Base-by-base conservation (phyloP, 2,113 vertebrate genomes). In the Dinomys branickii region DNA sequence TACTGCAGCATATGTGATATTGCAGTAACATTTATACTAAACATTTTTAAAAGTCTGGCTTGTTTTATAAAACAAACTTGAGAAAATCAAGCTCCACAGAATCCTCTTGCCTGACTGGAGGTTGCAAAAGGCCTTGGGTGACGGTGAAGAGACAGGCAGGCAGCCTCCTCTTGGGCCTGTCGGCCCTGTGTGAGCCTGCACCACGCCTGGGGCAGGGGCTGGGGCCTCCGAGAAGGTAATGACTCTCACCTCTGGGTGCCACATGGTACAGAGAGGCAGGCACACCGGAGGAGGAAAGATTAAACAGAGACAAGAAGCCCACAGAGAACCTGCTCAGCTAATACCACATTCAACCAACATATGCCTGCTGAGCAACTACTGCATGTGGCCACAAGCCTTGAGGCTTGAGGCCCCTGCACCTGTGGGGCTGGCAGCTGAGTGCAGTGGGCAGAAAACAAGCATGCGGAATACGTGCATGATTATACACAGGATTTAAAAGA, bases 21-120 rank as follows among this genome's bases (percentile, higher is more conserved):
- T 63, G 58, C 24, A 81, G 30, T 82, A 89, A 86, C 83, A 94
- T 93, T 91, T 94, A 95, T 38, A 97, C 78, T 85, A 96, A 96
- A 96, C 54, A 93, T 88, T 94, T 33, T 0, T 0, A 82, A 78
- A 97, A 87, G 92, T 77, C 30, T 90, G 81, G 81, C 54, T 95
- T 95, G 92, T 93, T 96, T 94, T 81, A 10, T 92, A 93, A 93
- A 94, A 94, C 56, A 97, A 87, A 16, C 41, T 59, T 35, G 33
- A 93, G 44, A 89, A 95, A 97, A 33, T 69, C 38, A 97, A 87
- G 80, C 84, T 87, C n/a, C 89, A 93, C 20, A 78, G 75, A 84
- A 91, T 88, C 41, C 16, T 94, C 80, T 88, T 17, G 20, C 24
- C 50, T 85, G 30, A 20, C 0, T 84, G 81, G 58, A 59, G 56